Base-by-base conservation (phyloP, 2,797 vertebrate species). In the Myotis myotis region DNA sequence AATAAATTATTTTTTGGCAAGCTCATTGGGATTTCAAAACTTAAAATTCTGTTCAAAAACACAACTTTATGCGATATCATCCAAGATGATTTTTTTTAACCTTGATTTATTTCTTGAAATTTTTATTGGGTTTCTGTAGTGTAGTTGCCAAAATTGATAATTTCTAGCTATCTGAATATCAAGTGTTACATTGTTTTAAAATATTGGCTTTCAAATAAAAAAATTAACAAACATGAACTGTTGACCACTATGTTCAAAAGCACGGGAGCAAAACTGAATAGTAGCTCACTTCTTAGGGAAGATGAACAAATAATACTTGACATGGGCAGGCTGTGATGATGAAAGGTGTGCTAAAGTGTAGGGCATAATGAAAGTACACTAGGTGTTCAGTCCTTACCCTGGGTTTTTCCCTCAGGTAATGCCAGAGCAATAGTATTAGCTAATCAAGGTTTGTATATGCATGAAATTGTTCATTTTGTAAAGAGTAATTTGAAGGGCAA, bases 401-500 rank as follows among this genome's bases (percentile, higher is more conserved):
- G 75, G 71, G 23, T 74, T 62, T 51, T 53, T 16, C 6, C 53
- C 28, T 72, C 36, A 71, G 51, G 79, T 85, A 64, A 6, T 57
- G 33, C 44, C 47, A 70, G 49, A 41, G 74, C 68, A 91, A 55
- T 82, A 83, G 23, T 85, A 49, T 51, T 79, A 49, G 33, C 57
- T 86, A 83, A n/a, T 93, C 33, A 47, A 55, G 62, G 38, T 28
- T 93, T 84, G 33, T 88, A 8, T 79, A 51, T 68, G 49, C 20
- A 66, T 41, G 44, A 44, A 87, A 62, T 66, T 57, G 71, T 76
- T 93, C 36, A 88, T 89, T 96, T 95, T 95, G 15, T 93, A 94
- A 85, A 78, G 64, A 91, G 47, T 76, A 87, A 72, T 7, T 89
- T 91, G 38, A 76, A 95, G 86, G 55, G 62, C 93, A 47, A 15